phyloP scores from a whole-genome alignment of 2,888 invertebrate genomes.

The Drosophila basisetae region DNA sequence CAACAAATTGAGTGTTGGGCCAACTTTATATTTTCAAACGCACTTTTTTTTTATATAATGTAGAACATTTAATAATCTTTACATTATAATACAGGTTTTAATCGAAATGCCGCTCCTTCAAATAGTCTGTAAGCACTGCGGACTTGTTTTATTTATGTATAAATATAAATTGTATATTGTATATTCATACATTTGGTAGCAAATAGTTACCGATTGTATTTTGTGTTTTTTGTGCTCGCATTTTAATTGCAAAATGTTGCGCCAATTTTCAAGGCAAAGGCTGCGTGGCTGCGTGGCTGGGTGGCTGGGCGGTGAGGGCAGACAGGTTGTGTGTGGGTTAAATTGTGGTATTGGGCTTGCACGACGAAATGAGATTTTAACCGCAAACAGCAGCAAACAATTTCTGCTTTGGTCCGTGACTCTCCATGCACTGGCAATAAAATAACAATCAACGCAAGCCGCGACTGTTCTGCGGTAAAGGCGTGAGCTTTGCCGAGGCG shows the following conservation, averaged over 20 bases:
- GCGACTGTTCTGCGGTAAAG: conserved; percentile 57
- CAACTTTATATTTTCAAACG: neutral
- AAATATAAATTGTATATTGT: neutral
- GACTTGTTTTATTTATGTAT: neutral
- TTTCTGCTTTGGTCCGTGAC: conserved; percentile 73
- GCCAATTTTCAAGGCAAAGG: conserved; percentile 43
- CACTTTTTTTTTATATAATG: neutral
- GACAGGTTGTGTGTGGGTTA: neutral
- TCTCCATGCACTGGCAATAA: conserved; percentile 71
- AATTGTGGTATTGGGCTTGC: conserved; percentile 38
- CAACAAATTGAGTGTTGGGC: neutral
- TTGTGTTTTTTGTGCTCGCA: conserved; percentile 63
- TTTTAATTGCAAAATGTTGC: conserved; percentile 74
- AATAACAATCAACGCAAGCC: conserved; percentile 79
- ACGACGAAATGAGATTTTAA: conserved; percentile 74
- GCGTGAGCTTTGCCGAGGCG: conserved; percentile 6
- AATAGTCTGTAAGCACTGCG: neutral
- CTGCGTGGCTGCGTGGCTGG: neutral
- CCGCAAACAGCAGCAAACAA: conserved; percentile 75
- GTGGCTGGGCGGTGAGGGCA: neutral
- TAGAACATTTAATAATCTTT: neutral
- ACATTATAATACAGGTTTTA: neutral
- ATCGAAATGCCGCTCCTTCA: neutral
- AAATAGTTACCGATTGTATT: conserved; percentile 59
- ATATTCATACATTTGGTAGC: conserved; percentile 47